phyloP scores from a whole-genome alignment of 2,797 vertebrate species.

The Bovichtus diacanthus region DNA sequence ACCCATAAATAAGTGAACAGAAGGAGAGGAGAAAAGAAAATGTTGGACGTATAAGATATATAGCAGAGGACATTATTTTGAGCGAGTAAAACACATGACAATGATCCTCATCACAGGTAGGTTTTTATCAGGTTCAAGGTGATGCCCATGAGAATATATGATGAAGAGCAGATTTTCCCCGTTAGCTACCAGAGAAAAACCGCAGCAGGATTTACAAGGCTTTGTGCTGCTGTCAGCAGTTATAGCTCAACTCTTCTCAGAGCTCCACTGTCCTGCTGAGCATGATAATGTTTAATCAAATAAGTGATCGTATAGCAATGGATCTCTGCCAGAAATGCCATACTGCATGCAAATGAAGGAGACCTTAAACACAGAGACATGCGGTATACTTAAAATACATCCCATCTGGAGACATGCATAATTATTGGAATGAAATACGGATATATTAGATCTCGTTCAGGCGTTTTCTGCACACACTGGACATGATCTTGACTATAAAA shows the following conservation, averaged over 20 bases:
- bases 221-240: constrained; percentile 67
- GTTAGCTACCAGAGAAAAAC: constrained; percentile 22
- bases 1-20: constrained; percentile 32
- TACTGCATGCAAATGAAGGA: constrained; percentile 76
- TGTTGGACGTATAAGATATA: background rate
- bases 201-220: constrained; percentile 25
- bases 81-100: background rate
- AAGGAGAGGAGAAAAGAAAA: background rate
- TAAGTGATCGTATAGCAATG: constrained; percentile 79
- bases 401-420: constrained; percentile 66
- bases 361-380: constrained; percentile 63
- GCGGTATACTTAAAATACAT: constrained; percentile 68
- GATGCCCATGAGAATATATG: constrained; percentile 11
- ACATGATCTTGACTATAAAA: background rate
- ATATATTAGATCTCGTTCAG: constrained; percentile 21
- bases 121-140: constrained; percentile 2
- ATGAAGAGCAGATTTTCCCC: constrained; percentile 20
- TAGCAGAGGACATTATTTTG: background rate
- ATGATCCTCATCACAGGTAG: background rate
- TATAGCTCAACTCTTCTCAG: constrained; percentile 52
- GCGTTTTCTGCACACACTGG: background rate
- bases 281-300: constrained; percentile 83
- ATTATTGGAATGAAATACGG: constrained; percentile 31
- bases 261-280: constrained; percentile 64
- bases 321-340: constrained; percentile 71